Evolutionary conservation across 2,113 vertebrate genomes (phyloP).

Genomic region (Turdus rufiventris): DNA sequence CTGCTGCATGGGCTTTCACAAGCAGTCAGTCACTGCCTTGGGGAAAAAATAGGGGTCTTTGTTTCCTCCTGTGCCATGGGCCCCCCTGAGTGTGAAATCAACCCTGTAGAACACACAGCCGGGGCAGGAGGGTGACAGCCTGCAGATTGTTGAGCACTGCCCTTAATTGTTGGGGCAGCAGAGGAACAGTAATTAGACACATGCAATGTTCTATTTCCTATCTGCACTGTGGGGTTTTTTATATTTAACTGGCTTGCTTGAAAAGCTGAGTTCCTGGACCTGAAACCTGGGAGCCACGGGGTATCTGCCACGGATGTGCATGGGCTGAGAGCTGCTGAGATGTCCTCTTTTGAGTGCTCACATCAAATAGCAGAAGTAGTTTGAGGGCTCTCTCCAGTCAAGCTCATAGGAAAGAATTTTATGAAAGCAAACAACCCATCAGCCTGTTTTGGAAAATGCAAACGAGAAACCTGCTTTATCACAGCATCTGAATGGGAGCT

Average conservation of each 20-base stretch:
- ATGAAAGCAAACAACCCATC: not conserved
- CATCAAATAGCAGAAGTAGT: not conserved
- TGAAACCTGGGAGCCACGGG: conserved; percentile 12
- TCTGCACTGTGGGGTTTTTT: not conserved
- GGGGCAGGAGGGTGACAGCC: not conserved
- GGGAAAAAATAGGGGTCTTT: not conserved
- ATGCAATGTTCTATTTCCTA: conserved; percentile 12
- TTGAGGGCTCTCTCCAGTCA: not conserved
- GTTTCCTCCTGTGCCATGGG: not conserved
- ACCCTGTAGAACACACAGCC: not conserved
- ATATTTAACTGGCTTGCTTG: not conserved
- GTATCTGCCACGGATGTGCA: not conserved
- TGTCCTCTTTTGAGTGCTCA: not conserved
- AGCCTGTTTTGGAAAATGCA: conserved; percentile 32
- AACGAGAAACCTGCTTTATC: conserved; percentile 21
- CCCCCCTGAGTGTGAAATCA: not conserved
- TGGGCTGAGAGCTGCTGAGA: not conserved
- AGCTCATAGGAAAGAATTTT: conserved; percentile 50
- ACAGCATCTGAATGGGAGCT: not conserved
- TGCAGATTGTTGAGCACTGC: not conserved
- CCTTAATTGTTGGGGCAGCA: conserved; percentile 47
- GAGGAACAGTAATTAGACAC: conserved; percentile 42
- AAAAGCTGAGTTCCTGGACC: conserved; percentile 23
- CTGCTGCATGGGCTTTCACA: not conserved
- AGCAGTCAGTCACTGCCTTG: not conserved